Evolutionary conservation across 2,888 invertebrate species (phyloP), one percentile per base, ranked within the genome.

Genomic region (Euproctis similis): DNA sequence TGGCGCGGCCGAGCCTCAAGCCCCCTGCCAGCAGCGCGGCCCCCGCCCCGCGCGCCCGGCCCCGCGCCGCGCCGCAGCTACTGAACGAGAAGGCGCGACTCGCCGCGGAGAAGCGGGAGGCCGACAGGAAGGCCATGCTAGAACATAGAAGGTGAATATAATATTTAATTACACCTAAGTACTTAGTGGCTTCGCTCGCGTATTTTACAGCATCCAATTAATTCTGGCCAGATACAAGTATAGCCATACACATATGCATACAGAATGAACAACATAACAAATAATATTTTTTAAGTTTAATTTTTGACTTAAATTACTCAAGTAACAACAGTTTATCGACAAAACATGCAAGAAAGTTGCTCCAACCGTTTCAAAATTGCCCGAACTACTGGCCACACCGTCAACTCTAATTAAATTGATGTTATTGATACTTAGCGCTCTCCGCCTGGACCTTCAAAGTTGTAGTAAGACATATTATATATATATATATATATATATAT

Each of bases 101-200:
- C 0, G 86, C 87, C 0, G 85, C 87, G 0, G 74, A 87, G 54
- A 87, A 88, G 39, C 77, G 90, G 1, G 93, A 92, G 58, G 87
- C 88, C 0, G 92, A 93, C 21, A 86, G 96, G 39, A 91, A 92
- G 51, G 91, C 92, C 50, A 87, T 96, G 87, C 71, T 95, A 43
- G 95, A 95, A 52, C 73, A 92, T 87, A 59, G 89, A 86, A 66
- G 87, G 93, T 62, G 82, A 86, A 19, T 16, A n/a, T 19, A 3
- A 6, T 19, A n/a, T 19, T 19, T 19, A n/a, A 6, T 19, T 19
- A 19, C 3, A 6, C 8, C n/a, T 19, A n/a, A n/a, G n/a, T n/a
- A n/a, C 6, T 6, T 14, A 14, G 4, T 14, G 14, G 14, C 14
- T 16, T 16, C 8, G n/a, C 3, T 19, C 19, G n/a, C n/a, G 8